Evolutionary conservation across 2,888 invertebrate genomes (phyloP).

Genomic region (Spatulosminthurus flaviceps): DNA sequence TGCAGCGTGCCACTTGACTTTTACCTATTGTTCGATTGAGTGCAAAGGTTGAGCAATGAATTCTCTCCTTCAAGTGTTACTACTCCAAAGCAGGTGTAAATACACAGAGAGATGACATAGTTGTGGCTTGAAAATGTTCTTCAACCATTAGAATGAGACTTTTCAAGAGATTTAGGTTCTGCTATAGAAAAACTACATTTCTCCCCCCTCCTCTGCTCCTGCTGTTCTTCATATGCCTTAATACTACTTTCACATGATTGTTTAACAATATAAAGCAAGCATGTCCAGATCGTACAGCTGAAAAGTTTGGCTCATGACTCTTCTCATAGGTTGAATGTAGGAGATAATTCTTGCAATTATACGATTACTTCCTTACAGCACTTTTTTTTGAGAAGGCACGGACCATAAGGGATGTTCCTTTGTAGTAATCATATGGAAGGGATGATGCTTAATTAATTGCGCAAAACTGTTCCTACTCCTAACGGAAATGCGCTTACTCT

Average conservation of each 20-base stretch:
- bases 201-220: too few species aligned
- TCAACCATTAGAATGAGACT: too few species aligned
- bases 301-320: background rate
- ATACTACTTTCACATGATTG: too few species aligned
- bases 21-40: background rate
- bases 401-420: background rate
- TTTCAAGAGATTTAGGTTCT: too few species aligned
- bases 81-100: too few species aligned
- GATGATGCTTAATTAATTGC: background rate
- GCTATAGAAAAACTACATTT: too few species aligned
- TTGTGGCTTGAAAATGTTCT: too few species aligned
- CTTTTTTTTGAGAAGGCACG: background rate
- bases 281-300: too few species aligned
- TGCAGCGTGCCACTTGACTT: background rate
- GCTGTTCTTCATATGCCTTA: too few species aligned
- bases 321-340: conserved; percentile 7
- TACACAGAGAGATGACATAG: too few species aligned
- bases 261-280: too few species aligned
- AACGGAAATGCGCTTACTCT: background rate
- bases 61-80: too few species aligned
- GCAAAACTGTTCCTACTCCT: background rate
- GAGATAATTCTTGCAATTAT: background rate
- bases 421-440: background rate
- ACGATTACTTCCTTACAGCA: background rate
- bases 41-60: background rate